Percentiles rank a stretch among this genome's conserved stretches.
phyloP scores from a whole-genome alignment of 1,140 invertebrate species.

The Penaeus chinensis region DNA sequence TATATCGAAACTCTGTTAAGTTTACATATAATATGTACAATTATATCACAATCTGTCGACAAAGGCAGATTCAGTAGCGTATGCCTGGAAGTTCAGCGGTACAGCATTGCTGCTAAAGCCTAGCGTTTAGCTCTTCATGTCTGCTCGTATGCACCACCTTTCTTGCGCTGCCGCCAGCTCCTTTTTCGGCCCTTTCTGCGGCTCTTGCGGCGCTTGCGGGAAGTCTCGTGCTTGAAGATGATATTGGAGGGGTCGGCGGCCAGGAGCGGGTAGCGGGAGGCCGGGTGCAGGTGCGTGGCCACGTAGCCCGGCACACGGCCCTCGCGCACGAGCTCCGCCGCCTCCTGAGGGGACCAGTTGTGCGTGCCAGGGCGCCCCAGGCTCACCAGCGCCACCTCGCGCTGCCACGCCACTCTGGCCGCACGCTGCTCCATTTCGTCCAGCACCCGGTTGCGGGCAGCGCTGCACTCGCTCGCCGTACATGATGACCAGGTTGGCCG shows the following conservation, averaged over 20 bases:
- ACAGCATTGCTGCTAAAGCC: constrained; percentile 35
- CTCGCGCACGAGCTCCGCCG: constrained; percentile 85
- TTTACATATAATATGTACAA: constrained; percentile 58
- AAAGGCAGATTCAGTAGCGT: constrained; percentile 58
- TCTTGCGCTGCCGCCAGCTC: constrained; percentile 60
- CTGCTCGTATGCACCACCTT: constrained; percentile 33
- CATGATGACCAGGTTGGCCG: constrained; percentile 90
- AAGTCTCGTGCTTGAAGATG: constrained; percentile 65
- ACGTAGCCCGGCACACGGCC: constrained; percentile 91
- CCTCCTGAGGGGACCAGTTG: constrained; percentile 90
- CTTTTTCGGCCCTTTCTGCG: constrained; percentile 62
- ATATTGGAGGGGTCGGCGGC: constrained; percentile 96
- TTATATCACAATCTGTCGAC: constrained; percentile 63
- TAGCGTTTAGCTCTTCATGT: constrained; percentile 23
- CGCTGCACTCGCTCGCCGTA: constrained; percentile 90
- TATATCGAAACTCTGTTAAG: constrained; percentile 56
- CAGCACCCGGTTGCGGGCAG: constrained; percentile 75
- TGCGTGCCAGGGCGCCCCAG: constrained; percentile 82
- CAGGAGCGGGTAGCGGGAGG: constrained; percentile 88
- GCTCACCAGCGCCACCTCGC: constrained; percentile 88
- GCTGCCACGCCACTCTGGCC: constrained; percentile 84
- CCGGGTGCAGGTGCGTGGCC: constrained; percentile 88
- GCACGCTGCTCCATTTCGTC: constrained; percentile 91
- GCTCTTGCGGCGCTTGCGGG: constrained; percentile 62
- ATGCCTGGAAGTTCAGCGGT: constrained; percentile 59